These are phyloP conservation scores for Conistra vaccinii DNA, from an alignment of 2,888 invertebrate species.

Conservation along the genomic window DNA sequence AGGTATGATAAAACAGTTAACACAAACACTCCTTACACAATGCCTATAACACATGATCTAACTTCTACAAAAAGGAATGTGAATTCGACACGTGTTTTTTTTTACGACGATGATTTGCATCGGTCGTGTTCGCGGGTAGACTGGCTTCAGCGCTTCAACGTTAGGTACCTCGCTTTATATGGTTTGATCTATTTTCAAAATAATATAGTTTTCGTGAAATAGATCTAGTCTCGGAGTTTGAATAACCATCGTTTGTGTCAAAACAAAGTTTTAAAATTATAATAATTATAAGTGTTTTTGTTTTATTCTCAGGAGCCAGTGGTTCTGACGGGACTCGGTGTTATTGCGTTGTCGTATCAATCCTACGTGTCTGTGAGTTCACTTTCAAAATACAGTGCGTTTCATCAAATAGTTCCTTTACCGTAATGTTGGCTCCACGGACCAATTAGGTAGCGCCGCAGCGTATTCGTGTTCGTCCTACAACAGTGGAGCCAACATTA, in stretches of 20 bases:
- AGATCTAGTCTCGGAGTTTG: neutral
- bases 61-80: neutral
- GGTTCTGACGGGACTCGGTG: constrained; percentile 64
- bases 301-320: constrained; percentile 68
- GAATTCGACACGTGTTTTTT: neutral
- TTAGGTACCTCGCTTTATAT: too few species aligned
- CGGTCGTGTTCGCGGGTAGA: neutral
- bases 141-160: neutral
- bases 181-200: neutral
- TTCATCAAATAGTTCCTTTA: too few species aligned
- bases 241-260: neutral
- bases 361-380: constrained; percentile 72
- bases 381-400: too few species aligned
- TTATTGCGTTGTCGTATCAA: constrained; percentile 71
- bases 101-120: neutral
- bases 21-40: neutral
- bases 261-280: neutral
- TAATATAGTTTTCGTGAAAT: neutral
- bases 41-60: neutral
- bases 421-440: too few species aligned
- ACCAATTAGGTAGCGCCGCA: too few species aligned
- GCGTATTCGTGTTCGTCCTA: too few species aligned
- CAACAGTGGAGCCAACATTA: too few species aligned
- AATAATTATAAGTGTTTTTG: neutral
- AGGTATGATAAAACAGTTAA: constrained; percentile 38